Conservation (phyloP, 2,113 vertebrate species). For the Cheirogaleus medius region DNA sequence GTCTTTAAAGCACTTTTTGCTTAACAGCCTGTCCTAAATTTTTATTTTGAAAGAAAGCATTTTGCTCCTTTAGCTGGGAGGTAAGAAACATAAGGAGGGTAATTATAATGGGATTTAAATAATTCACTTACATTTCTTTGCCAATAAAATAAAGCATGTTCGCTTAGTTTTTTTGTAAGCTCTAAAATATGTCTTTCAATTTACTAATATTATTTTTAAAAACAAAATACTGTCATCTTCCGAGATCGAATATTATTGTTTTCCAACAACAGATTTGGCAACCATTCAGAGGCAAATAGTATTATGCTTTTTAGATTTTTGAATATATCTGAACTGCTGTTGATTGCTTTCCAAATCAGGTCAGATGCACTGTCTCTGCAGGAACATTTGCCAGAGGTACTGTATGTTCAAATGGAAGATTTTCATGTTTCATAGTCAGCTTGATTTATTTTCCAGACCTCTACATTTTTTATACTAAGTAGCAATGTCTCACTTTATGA, state of each 20-base stretch:
- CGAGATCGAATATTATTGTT: conserved; percentile 70
- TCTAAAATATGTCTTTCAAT: conserved; percentile 75
- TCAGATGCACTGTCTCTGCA: conserved; percentile 56
- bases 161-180: conserved; percentile 69
- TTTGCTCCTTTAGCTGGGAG: conserved; percentile 63
- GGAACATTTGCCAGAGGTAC: conserved; percentile 48
- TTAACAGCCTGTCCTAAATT: conserved; percentile 66
- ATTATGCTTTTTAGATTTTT: conserved; percentile 68
- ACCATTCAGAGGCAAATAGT: conserved; percentile 34
- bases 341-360: conserved; percentile 69
- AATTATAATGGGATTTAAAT: conserved; percentile 82
- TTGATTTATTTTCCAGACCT: conserved; percentile 55
- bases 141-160: conserved; percentile 76
- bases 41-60: conserved; percentile 73
- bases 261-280: conserved; percentile 73
- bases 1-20: conserved; percentile 57
- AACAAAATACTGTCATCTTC: conserved; percentile 66
- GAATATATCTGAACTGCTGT: conserved; percentile 42
- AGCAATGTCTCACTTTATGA: conserved; percentile 48
- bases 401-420: conserved; percentile 22
- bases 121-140: conserved; percentile 74
- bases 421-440: conserved; percentile 39
- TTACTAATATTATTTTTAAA: conserved; percentile 72
- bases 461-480: conserved; percentile 62
- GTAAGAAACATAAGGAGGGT: conserved; percentile 77